phyloP scores from a whole-genome alignment of 2,888 invertebrate genomes.

The Dugesia japonica region DNA sequence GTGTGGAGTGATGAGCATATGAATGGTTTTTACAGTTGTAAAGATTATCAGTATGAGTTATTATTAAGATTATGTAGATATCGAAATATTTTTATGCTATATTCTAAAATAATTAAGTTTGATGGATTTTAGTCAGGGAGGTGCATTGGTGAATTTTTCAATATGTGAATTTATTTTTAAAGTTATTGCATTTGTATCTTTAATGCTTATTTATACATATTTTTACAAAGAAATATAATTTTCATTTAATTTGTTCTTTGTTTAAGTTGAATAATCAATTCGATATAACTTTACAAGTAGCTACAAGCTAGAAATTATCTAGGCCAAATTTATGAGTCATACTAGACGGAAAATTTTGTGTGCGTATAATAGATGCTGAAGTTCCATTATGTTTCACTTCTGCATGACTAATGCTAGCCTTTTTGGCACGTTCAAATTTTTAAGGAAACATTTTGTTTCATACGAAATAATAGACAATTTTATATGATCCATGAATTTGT shows the following conservation, averaged over 20 bases:
- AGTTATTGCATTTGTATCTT: not conserved
- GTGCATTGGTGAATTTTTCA: not conserved
- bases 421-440: too few relatives aligned
- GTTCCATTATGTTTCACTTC: not conserved
- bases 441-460: too few relatives aligned
- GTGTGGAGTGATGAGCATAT: not conserved
- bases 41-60: not conserved
- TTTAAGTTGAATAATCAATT: not conserved
- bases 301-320: not conserved
- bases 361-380: not conserved
- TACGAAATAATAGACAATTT: too few relatives aligned
- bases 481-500: too few relatives aligned
- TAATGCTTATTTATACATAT: not conserved
- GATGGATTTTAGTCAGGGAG: conserved; percentile 2
- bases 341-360: not conserved
- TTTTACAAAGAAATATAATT: conserved; percentile 20
- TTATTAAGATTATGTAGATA: not conserved
- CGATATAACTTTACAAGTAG: not conserved
- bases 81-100: conserved; percentile 2
- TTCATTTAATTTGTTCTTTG: not conserved
- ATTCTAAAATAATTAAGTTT: not conserved
- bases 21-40: not conserved
- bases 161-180: not conserved
- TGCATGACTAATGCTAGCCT: not conserved
- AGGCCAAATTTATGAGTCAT: conserved; percentile 10